These are phyloP conservation scores for Flabesymbios commensalis DNA, from an alignment of 2,888 invertebrate genomes.

Conservation along the genomic window DNA sequence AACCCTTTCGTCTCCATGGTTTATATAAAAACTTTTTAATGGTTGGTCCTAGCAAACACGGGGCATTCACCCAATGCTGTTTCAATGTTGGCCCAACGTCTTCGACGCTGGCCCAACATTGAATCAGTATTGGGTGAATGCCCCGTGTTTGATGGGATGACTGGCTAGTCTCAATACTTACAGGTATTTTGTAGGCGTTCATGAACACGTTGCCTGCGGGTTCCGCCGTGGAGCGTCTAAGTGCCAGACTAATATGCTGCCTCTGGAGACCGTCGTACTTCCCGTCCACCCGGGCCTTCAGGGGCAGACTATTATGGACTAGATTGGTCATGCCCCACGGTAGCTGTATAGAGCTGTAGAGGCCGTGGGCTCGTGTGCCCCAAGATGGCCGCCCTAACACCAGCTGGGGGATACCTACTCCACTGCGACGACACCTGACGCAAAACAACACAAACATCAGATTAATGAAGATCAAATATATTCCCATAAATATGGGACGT, in stretches of 20 bases:
- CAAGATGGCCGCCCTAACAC: neutral
- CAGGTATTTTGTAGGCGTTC: neutral
- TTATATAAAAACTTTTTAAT: too few species aligned
- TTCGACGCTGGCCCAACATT: too few species aligned
- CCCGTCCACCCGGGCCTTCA: conserved; percentile 16
- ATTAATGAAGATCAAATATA: too few species aligned
- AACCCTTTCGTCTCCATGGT: too few species aligned
- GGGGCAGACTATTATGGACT: neutral
- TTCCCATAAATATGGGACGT: too few species aligned
- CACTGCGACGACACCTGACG: neutral
- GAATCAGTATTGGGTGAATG: too few species aligned
- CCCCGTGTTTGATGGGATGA: too few species aligned
- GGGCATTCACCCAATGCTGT: too few species aligned
- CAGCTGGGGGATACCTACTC: neutral
- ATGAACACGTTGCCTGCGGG: neutral
- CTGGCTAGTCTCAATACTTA: neutral
- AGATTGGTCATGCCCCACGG: neutral
- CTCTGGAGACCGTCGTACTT: conserved; percentile 28
- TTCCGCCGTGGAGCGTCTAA: neutral
- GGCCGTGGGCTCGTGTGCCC: neutral
- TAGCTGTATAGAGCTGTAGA: neutral
- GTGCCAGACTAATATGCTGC: neutral
- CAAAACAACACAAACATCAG: too few species aligned
- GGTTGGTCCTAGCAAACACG: too few species aligned
- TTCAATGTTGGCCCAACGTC: too few species aligned